Conservation (phyloP, 1,140 invertebrate genomes). For the Drosophila willistoni region DNA sequence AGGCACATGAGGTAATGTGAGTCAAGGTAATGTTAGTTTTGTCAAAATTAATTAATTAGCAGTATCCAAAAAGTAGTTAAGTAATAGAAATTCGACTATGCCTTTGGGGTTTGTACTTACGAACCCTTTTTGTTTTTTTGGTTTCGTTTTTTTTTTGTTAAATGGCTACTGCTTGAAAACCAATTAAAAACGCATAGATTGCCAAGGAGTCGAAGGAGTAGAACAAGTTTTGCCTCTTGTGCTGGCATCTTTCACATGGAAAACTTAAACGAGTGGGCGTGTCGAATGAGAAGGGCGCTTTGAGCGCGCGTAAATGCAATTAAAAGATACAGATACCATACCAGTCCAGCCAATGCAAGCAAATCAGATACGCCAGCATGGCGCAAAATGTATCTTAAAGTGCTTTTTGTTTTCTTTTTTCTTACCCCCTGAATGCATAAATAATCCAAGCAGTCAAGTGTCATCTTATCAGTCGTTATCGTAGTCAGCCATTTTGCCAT, state of each 20-base stretch:
- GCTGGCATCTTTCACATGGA: neutral
- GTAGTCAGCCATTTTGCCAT: conserved; percentile 61
- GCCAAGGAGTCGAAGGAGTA: conserved; percentile 25
- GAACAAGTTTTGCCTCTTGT: too few relatives aligned
- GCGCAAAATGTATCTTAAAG: conserved; percentile 57
- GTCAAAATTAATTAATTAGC: conserved; percentile 15
- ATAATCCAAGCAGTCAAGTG: conserved; percentile 40
- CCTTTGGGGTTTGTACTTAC: neutral
- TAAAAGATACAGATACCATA: conserved; percentile 71
- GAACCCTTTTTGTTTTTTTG: too few relatives aligned
- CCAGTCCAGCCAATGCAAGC: conserved; percentile 24
- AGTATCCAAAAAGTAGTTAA: neutral
- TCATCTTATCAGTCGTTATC: conserved; percentile 53
- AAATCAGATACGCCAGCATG: conserved; percentile 13
- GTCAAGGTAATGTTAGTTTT: conserved; percentile 23
- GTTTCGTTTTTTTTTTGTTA: neutral
- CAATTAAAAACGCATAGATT: conserved; percentile 80
- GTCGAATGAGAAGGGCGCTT: conserved; percentile 67
- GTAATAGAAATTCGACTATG: conserved; percentile 35
- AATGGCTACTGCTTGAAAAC: conserved; percentile 37
- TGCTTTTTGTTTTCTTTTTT: neutral
- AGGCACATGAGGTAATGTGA: conserved; percentile 18
- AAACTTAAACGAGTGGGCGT: conserved; percentile 73
- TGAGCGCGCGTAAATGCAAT: conserved; percentile 59
- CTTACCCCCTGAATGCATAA: conserved; percentile 34